Evolutionary conservation across 2,113 vertebrate genomes (phyloP).

Genomic region (Mesocricetus auratus): DNA sequence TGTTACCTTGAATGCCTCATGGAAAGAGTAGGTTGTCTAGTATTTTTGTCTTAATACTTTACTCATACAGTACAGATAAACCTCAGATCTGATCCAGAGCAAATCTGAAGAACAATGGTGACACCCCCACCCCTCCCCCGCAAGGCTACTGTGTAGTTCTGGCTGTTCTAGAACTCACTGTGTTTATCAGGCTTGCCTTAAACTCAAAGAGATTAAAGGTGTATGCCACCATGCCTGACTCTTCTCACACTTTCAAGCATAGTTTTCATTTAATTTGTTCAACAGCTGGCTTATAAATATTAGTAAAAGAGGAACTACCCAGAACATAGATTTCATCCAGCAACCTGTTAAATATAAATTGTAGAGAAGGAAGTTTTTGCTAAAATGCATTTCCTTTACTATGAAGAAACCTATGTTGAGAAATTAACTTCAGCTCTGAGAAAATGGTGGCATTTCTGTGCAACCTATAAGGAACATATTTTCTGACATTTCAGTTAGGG

Average conservation of each 20-base stretch:
- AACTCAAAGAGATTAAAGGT: not conserved
- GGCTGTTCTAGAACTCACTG: not conserved
- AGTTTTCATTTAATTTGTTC: slow-evolving; percentile 9
- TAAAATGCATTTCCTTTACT: slow-evolving; percentile 54
- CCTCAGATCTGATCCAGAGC: not conserved
- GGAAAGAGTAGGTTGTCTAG: not conserved
- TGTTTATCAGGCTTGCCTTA: not conserved
- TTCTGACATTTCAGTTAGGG: not conserved
- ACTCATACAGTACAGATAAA: not conserved
- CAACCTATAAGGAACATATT: not conserved
- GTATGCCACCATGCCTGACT: not conserved
- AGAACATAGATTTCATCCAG: slow-evolving; percentile 25
- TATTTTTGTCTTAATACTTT: not conserved
- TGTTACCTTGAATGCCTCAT: not conserved
- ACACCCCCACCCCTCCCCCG: not conserved
- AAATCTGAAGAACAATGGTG: not conserved
- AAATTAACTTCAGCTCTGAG: slow-evolving; percentile 49
- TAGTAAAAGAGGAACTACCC: slow-evolving; percentile 59
- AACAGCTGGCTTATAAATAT: slow-evolving; percentile 30
- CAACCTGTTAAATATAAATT: slow-evolving; percentile 31
- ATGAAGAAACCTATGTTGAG: slow-evolving; percentile 45
- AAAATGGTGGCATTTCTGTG: slow-evolving; percentile 26
- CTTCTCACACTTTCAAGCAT: not conserved
- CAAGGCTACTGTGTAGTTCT: not conserved
- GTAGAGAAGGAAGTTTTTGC: slow-evolving; percentile 56